Evolutionary conservation across 2,797 vertebrate genomes (phyloP).

Genomic region (Halcyon smyrnensis): DNA sequence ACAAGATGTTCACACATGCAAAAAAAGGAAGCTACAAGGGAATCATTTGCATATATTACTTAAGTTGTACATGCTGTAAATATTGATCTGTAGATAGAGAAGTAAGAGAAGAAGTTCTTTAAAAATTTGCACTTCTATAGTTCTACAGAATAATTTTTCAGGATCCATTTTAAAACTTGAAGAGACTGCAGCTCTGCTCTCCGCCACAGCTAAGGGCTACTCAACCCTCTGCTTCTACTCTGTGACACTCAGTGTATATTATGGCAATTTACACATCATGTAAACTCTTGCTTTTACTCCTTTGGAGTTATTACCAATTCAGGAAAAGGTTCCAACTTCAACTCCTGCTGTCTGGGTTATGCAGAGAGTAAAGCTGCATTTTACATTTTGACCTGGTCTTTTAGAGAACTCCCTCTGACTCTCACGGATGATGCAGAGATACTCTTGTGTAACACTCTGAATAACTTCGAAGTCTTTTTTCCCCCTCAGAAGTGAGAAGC

Average conservation of each 20-base stretch:
- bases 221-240: neutral
- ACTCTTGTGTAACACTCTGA: neutral
- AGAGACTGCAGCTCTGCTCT: neutral
- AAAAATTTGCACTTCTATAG: neutral
- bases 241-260: neutral
- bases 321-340: neutral
- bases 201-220: neutral
- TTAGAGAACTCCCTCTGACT: neutral
- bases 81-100: slow-evolving; percentile 30
- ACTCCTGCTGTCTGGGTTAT: neutral
- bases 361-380: neutral
- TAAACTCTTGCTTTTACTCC: neutral
- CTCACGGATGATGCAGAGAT: neutral
- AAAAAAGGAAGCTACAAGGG: slow-evolving; percentile 64
- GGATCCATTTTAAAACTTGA: neutral
- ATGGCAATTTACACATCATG: neutral
- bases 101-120: neutral
- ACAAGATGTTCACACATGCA: slow-evolving; percentile 41
- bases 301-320: neutral
- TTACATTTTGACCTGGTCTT: neutral
- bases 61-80: slow-evolving; percentile 48
- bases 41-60: slow-evolving; percentile 74
- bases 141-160: neutral
- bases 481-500: neutral
- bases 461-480: neutral